Evolutionary conservation across 92 coral and sea anemone genomes (phyloP), one percentile per base, ranked within the genome.

Genomic region (Actinostola sp.): DNA sequence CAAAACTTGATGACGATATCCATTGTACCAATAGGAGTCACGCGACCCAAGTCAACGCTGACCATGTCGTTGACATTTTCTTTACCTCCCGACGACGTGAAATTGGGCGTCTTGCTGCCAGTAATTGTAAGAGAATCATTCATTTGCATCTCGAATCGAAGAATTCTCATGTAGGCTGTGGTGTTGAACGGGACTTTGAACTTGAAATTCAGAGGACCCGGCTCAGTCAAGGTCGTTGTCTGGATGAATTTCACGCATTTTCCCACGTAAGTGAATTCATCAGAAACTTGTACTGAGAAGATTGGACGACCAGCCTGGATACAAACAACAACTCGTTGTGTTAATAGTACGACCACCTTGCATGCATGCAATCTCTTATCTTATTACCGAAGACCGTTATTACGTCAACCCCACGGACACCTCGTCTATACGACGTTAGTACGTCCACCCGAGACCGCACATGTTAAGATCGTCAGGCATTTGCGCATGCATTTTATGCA

Each of bases 141-240:
- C 36, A 56, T 33, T 3, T 31, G 27, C 24, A 33, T 51, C 27
- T 23, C 31, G 7, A 50, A 39, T n/a, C 31, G 61, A 0, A 68
- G 62, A 5, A 68, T 34, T 29, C 62, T 30, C 74, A 68, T 68
- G 35, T 68, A 52, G 2, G 74, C 74, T 10, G 59, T 50, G 21
- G n/a, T 33, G 28, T 68, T 68, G 25, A 49, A 68, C 6, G 74
- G 62, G 11, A 68, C 46, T 20, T 52, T 51, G 61, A 68, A 30
- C 41, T 32, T 50, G 48, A 25, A 68, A 0, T 48, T 48, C n/a
- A 68, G 54, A 33, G 74, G 74, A 0, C 45, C 32, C 26, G 74
- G 9, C 58, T 68, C 62, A 10, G 74, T 68, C 1, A 68, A 36
- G 11, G 27, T 50, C 7, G 74, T 68, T 30, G 42, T 68, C 19